These are phyloP conservation scores for Nymphalis polychloros DNA, from an alignment of 2,888 invertebrate genomes.

Conservation along the genomic window DNA sequence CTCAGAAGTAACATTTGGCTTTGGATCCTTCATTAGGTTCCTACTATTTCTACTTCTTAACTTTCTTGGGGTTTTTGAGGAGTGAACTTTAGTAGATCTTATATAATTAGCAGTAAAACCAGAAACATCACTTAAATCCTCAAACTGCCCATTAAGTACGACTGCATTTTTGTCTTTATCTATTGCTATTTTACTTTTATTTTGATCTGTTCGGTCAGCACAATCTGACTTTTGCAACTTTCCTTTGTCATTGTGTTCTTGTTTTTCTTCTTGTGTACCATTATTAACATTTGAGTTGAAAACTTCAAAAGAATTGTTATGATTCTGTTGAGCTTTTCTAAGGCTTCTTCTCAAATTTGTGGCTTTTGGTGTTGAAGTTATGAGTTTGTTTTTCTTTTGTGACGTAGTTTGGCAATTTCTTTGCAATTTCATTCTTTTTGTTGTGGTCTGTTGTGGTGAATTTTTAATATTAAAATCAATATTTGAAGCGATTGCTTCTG, in stretches of 20 bases:
- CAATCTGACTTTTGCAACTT: constrained; percentile 45
- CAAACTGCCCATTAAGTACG: constrained; percentile 62
- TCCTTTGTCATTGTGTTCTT: constrained; percentile 35
- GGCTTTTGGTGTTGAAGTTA: constrained; percentile 67
- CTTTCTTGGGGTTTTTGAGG: constrained; percentile 60
- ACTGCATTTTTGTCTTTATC: constrained; percentile 45
- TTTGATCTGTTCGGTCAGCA: constrained; percentile 40
- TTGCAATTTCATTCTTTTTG: constrained; percentile 54
- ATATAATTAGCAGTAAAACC: constrained; percentile 78
- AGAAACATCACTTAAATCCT: constrained; percentile 75
- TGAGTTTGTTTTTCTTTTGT: constrained; percentile 62
- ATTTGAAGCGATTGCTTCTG: constrained; percentile 59
- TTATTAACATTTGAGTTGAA: constrained; percentile 49
- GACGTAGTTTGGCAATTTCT: constrained; percentile 49
- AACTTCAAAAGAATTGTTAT: constrained; percentile 59
- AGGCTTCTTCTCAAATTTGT: constrained; percentile 61
- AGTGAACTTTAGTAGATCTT: constrained; percentile 69
- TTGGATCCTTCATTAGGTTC: constrained; percentile 58
- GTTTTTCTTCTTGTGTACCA: constrained; percentile 38
- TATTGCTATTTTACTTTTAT: constrained; percentile 30
- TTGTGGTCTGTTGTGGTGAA: constrained; percentile 54
- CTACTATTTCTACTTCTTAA: constrained; percentile 57
- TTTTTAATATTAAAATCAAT: constrained; percentile 69
- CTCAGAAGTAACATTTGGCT: constrained; percentile 46
- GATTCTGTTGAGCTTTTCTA: constrained; percentile 57